These are phyloP conservation scores for Lasius platythorax DNA, from an alignment of 2,888 invertebrate species.

Conservation along the genomic window DNA sequence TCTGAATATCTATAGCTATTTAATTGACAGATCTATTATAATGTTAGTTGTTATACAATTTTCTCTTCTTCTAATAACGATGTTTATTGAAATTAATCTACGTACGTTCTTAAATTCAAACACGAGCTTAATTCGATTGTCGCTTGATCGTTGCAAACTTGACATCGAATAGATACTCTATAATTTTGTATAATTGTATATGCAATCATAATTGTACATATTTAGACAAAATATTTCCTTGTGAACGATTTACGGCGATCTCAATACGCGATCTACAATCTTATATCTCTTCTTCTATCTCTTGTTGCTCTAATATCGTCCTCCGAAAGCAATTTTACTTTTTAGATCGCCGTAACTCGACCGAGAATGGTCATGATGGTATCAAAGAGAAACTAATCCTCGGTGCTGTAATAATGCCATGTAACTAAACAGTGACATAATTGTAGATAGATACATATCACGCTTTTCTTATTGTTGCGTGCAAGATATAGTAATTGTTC, in stretches of 20 bases:
- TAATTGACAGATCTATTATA: constrained; percentile 28
- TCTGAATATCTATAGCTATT: constrained; percentile 13
- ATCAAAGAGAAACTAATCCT: constrained; percentile 22
- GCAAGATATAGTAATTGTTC: neutral
- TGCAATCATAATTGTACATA: constrained; percentile 31
- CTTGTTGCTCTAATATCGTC: neutral
- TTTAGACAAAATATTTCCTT: constrained; percentile 8
- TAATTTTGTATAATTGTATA: constrained; percentile 22
- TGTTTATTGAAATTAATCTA: neutral
- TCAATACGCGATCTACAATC: neutral
- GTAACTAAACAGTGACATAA: constrained; percentile 39
- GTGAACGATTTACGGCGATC: constrained; percentile 44
- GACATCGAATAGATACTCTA: constrained; percentile 4
- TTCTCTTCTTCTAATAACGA: constrained; percentile 6
- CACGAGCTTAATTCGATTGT: constrained; percentile 1
- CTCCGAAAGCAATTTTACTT: constrained; percentile 11
- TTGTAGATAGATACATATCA: constrained; percentile 19
- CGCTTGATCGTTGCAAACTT: constrained; percentile 3
- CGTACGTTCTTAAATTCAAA: neutral
- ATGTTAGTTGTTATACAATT: neutral
- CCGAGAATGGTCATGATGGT: constrained; percentile 11
- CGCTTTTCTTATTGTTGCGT: constrained; percentile 25
- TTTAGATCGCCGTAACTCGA: constrained; percentile 40
- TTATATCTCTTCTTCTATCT: neutral
- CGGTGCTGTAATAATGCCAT: constrained; percentile 23